These are phyloP conservation scores for Tetraodon nigroviridis DNA, from an alignment of 2,113 vertebrate genomes.

Conservation along the genomic window DNA sequence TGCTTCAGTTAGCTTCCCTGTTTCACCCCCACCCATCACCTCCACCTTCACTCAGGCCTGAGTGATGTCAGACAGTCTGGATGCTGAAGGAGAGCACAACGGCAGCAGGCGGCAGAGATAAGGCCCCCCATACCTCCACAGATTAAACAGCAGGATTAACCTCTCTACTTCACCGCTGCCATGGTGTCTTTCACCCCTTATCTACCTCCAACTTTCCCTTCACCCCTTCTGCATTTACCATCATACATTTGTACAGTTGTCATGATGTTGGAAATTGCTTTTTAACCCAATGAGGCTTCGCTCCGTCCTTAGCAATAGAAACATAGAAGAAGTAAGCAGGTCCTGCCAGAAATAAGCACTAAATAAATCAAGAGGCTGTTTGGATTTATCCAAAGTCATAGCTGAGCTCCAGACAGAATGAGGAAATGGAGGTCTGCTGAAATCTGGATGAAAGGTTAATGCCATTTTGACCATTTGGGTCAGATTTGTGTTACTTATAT, in stretches of 20 bases:
- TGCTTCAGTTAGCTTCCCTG: constrained; percentile 31
- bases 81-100: constrained; percentile 63
- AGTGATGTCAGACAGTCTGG: constrained; percentile 71
- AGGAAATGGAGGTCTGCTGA: constrained; percentile 19
- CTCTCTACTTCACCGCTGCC: constrained; percentile 70
- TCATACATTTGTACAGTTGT: constrained; percentile 74
- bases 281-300: constrained; percentile 62
- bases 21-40: constrained; percentile 15
- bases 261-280: constrained; percentile 73
- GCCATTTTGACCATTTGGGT: constrained; percentile 29
- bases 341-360: neutral
- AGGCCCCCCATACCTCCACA: constrained; percentile 70
- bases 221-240: constrained; percentile 66
- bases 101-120: constrained; percentile 75
- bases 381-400: constrained; percentile 14
- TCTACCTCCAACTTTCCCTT: constrained; percentile 54
- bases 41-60: constrained; percentile 38
- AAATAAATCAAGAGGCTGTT: constrained; percentile 1
- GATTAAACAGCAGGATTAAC: constrained; percentile 81
- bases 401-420: constrained; percentile 17
- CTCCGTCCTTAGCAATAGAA: constrained; percentile 53
- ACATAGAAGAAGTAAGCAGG: constrained; percentile 50
- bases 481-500: constrained; percentile 9
- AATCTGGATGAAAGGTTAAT: constrained; percentile 29
- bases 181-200: constrained; percentile 69